Conservation (phyloP, 2,797 vertebrate genomes). For the Enteromius unitaeniatus region DNA sequence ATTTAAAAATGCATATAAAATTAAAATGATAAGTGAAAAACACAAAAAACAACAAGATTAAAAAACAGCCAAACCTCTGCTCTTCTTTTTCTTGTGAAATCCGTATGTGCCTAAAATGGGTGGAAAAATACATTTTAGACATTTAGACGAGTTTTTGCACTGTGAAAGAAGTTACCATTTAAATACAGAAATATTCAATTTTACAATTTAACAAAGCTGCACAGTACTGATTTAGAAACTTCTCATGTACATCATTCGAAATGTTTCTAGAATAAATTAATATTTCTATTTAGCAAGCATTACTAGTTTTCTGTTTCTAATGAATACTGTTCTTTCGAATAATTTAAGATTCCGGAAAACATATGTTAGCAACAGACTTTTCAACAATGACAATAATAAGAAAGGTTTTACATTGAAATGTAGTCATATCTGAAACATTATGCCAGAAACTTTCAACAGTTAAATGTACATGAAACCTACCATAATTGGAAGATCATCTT, state of each 20-base stretch:
- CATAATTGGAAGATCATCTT: not conserved
- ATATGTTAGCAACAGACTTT: not conserved
- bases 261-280: not conserved
- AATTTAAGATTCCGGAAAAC: not conserved
- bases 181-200: not conserved
- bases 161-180: not conserved
- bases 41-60: not conserved
- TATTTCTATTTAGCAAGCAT: not conserved
- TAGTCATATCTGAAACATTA: not conserved
- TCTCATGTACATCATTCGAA: not conserved
- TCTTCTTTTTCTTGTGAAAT: not conserved
- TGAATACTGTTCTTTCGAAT: not conserved
- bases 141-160: not conserved
- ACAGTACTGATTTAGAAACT: not conserved
- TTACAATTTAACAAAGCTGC: not conserved
- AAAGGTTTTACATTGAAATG: not conserved
- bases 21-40: not conserved
- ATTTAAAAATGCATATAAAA: not conserved
- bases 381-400: not conserved
- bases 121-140: not conserved
- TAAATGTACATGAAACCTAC: conserved; percentile 7
- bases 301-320: not conserved
- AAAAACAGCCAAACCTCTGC: not conserved
- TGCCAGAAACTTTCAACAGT: too few species aligned
- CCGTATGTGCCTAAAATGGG: not conserved